These are phyloP conservation scores for Myxocyprinus asiaticus DNA, from an alignment of 2,113 vertebrate genomes.

Conservation along the genomic window DNA sequence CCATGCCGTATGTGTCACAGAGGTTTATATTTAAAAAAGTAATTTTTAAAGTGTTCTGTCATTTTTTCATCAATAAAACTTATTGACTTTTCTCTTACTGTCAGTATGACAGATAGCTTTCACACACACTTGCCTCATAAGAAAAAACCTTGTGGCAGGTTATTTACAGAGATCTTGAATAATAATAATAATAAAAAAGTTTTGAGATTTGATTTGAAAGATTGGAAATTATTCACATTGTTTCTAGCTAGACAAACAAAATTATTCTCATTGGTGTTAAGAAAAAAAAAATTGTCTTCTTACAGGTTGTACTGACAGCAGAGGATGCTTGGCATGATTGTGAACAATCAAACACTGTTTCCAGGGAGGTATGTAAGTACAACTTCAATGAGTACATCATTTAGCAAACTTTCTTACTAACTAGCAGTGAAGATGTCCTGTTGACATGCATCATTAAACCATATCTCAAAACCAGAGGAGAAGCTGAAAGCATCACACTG, in stretches of 20 bases:
- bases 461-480: background rate
- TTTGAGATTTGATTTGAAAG: too few relatives aligned
- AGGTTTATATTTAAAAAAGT: too few relatives aligned
- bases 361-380: background rate
- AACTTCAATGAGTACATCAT: background rate
- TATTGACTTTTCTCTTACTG: background rate
- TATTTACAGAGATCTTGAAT: background rate
- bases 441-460: slow-evolving; percentile 12
- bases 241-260: background rate
- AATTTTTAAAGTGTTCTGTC: too few relatives aligned
- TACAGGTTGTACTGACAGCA: too few relatives aligned
- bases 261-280: too few relatives aligned
- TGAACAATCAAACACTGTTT: background rate
- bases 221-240: background rate
- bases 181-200: background rate
- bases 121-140: too few relatives aligned
- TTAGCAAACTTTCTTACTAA: background rate
- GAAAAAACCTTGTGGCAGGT: too few relatives aligned
- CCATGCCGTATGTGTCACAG: background rate
- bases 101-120: slow-evolving; percentile 14
- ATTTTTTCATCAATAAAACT: too few relatives aligned
- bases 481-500: slow-evolving; percentile 15
- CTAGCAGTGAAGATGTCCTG: background rate
- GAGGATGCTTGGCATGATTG: too few relatives aligned
- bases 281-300: too few relatives aligned